A percentile compares a stretch with the other conserved stretches of the same genome.
Evolutionary conservation across 1,140 invertebrate species (phyloP).

Genomic region (Bombus vancouverensis): DNA sequence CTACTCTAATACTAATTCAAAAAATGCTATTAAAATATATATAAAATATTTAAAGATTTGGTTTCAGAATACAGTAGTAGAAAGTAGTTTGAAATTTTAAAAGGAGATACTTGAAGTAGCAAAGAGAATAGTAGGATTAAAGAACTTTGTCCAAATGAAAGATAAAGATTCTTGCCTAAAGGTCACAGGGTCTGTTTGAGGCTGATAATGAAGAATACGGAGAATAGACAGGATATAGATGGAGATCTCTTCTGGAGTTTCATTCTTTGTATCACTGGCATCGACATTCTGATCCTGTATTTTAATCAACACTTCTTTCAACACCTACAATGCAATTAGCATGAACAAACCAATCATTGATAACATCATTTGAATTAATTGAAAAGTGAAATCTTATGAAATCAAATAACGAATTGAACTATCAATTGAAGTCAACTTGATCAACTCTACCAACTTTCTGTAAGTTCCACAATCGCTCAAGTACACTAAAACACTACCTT

Average conservation of each 20-base stretch:
- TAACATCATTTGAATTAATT: constrained; percentile 3
- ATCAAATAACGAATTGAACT: too few relatives aligned
- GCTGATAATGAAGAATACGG: constrained; percentile 88
- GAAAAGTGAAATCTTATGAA: background rate
- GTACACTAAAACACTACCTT: too few relatives aligned
- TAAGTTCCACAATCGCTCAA: background rate
- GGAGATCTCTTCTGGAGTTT: constrained; percentile 85
- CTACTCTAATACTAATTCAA: too few relatives aligned
- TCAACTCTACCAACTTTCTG: background rate
- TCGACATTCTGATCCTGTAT: constrained; percentile 84
- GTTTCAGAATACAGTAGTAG: too few relatives aligned
- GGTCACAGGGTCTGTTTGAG: constrained; percentile 82
- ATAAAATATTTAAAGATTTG: too few relatives aligned
- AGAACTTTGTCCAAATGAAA: background rate
- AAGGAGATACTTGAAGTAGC: too few relatives aligned
- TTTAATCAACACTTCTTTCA: constrained; percentile 87
- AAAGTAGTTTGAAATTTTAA: too few relatives aligned
- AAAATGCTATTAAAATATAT: too few relatives aligned
- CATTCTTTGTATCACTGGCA: constrained; percentile 84
- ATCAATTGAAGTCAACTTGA: too few relatives aligned
- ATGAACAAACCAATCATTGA: constrained; percentile 27
- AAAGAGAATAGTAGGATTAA: too few relatives aligned
- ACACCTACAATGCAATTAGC: constrained; percentile 78
- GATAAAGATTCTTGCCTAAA: constrained; percentile 70
- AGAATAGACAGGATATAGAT: constrained; percentile 85